Evolutionary conservation across 2,113 vertebrate genomes (phyloP).

Genomic region (Speoplatyrhinus poulsoni): DNA sequence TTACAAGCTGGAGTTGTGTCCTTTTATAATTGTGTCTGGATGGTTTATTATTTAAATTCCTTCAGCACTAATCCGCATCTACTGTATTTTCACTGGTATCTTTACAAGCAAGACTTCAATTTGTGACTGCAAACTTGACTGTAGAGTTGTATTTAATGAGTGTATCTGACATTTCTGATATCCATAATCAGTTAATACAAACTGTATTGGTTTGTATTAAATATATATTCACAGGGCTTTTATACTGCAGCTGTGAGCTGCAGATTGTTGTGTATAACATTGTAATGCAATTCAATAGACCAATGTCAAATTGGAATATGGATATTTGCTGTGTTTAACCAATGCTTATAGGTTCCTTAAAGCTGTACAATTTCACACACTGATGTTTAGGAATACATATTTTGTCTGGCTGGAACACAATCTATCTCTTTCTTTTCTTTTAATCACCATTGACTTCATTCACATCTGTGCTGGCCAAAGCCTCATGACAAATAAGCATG

Average conservation of each 20-base stretch:
- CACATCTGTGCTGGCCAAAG: too few relatives aligned
- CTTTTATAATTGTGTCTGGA: slow-evolving; percentile 3
- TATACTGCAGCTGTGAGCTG: background rate
- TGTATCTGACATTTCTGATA: background rate
- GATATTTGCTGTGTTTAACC: too few relatives aligned
- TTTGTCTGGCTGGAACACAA: too few relatives aligned
- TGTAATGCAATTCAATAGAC: background rate
- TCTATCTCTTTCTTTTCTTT: too few relatives aligned
- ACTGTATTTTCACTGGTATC: slow-evolving; percentile 11
- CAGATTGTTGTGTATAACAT: background rate
- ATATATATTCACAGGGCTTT: background rate
- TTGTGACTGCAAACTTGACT: background rate
- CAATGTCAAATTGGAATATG: too few relatives aligned
- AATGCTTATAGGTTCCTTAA: too few relatives aligned
- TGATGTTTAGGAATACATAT: too few relatives aligned
- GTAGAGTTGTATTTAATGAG: background rate
- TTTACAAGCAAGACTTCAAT: background rate
- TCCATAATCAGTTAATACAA: background rate
- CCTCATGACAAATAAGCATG: too few relatives aligned
- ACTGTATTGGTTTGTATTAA: background rate
- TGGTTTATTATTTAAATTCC: slow-evolving; percentile 16
- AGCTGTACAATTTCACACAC: too few relatives aligned
- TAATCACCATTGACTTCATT: too few relatives aligned
- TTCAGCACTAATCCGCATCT: background rate
- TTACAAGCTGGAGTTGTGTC: slow-evolving; percentile 19